These are phyloP conservation scores for Poecilia gillii DNA, from an alignment of 2,797 vertebrate genomes.

Conservation along the genomic window DNA sequence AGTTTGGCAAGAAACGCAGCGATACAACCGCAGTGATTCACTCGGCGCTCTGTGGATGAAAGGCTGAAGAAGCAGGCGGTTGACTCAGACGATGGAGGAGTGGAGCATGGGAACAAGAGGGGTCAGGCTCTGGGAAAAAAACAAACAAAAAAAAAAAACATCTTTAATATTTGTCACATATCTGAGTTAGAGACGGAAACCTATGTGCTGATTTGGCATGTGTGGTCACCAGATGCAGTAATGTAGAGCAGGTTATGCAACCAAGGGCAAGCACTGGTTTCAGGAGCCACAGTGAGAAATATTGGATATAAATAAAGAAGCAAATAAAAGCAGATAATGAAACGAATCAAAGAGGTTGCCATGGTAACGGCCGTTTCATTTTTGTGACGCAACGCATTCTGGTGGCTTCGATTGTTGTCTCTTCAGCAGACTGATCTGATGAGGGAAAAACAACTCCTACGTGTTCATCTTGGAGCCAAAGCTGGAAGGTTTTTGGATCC, in stretches of 20 bases:
- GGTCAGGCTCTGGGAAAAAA: constrained; percentile 46
- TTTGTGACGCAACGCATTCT: constrained; percentile 24
- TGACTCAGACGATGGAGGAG: constrained; percentile 77
- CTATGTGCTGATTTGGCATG: constrained; percentile 16
- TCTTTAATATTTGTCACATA: constrained; percentile 60
- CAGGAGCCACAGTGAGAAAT: constrained; percentile 23
- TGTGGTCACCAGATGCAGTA: constrained; percentile 21
- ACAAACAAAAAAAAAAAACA: not conserved
- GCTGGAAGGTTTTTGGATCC: constrained; percentile 3
- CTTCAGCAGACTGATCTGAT: constrained; percentile 22
- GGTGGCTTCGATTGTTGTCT: constrained; percentile 31
- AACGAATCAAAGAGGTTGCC: constrained; percentile 45
- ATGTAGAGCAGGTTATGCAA: constrained; percentile 52
- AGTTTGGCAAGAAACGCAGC: constrained; percentile 65
- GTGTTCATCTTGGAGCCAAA: not conserved
- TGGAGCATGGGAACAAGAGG: constrained; percentile 53
- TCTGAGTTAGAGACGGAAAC: constrained; percentile 42
- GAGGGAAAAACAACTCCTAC: constrained; percentile 11
- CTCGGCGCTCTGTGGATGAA: constrained; percentile 55
- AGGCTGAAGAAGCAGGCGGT: constrained; percentile 61
- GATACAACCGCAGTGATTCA: constrained; percentile 72
- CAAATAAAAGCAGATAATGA: constrained; percentile 16
- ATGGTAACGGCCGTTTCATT: constrained; percentile 46
- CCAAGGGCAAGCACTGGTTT: constrained; percentile 25
- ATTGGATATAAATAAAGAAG: constrained; percentile 20